Conservation (phyloP, 2,113 vertebrate genomes). For the Campylorhamphus procurvoides region DNA sequence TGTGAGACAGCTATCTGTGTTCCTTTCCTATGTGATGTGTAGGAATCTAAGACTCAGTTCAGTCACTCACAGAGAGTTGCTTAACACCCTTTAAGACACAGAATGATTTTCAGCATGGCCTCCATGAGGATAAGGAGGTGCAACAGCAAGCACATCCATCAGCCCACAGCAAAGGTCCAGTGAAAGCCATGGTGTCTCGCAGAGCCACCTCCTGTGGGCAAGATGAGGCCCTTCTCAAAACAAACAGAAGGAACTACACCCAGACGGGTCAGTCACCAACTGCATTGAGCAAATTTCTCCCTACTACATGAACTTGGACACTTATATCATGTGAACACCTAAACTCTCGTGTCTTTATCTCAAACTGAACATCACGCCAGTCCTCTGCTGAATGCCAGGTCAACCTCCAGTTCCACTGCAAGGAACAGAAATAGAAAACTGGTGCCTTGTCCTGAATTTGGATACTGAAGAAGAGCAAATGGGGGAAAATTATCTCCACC, state of each 20-base stretch:
- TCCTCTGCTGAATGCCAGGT: background rate
- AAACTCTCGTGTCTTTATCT: background rate
- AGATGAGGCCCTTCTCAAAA: background rate
- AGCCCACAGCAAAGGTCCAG: background rate
- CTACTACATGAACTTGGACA: background rate
- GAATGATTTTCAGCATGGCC: background rate
- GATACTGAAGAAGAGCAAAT: background rate
- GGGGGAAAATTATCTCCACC: background rate
- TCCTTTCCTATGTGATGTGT: background rate
- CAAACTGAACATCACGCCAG: background rate
- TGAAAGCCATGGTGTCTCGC: fast-evolving
- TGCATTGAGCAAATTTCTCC: background rate
- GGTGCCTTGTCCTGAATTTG: background rate
- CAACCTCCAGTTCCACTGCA: background rate
- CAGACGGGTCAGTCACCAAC: background rate
- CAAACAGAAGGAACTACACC: background rate
- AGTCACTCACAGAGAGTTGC: background rate
- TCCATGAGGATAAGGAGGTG: background rate
- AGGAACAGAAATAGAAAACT: background rate
- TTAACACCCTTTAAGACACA: background rate
- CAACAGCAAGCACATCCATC: background rate
- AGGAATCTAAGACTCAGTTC: background rate
- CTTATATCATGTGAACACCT: background rate
- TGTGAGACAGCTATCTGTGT: background rate
- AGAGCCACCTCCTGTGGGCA: fast-evolving